Evolutionary conservation across 2,113 vertebrate species (phyloP).

Genomic region (Indicator indicator): DNA sequence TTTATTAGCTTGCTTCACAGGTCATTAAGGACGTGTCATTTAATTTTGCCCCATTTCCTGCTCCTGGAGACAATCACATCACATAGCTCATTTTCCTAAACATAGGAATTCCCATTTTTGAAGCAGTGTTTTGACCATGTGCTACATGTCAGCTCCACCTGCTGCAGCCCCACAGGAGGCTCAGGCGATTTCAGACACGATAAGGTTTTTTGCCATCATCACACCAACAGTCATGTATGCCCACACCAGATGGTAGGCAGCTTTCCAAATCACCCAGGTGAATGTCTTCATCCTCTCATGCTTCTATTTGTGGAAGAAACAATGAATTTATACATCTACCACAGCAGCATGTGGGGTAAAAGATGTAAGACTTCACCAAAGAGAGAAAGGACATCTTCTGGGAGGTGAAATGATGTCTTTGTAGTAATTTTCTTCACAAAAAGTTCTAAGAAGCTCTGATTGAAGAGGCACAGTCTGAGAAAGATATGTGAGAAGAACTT

Average conservation of each 20-base stretch:
- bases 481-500: background rate
- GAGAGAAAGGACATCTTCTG: background rate
- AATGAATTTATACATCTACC: background rate
- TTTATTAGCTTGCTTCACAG: slow-evolving; percentile 12
- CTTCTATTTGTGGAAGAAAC: background rate
- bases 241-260: slow-evolving; percentile 17
- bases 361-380: background rate
- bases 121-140: background rate
- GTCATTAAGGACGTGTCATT: background rate
- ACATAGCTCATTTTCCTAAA: background rate
- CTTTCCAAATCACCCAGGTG: slow-evolving; percentile 25
- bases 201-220: background rate
- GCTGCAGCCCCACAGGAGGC: slow-evolving; percentile 1
- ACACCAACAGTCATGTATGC: background rate
- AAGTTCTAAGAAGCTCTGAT: background rate
- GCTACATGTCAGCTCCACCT: background rate
- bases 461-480: background rate
- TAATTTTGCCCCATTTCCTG: background rate
- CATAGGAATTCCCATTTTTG: background rate
- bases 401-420: background rate
- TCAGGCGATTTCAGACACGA: background rate
- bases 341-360: background rate
- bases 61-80: background rate
- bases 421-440: background rate
- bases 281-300: background rate